Evolutionary conservation across 1,140 invertebrate species (phyloP).

Genomic region (Hyphantria cunea): DNA sequence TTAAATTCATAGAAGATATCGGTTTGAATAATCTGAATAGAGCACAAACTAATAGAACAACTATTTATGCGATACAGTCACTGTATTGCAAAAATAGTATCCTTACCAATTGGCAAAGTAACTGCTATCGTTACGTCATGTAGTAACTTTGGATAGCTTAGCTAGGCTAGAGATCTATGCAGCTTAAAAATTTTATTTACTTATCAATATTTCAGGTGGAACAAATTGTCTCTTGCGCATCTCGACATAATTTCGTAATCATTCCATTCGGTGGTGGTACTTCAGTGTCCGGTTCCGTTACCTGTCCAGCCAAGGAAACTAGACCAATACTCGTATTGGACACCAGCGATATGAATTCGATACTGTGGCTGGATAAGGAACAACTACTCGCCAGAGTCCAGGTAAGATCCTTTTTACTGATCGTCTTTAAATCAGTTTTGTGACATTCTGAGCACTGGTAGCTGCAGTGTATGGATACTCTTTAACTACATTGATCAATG

Average conservation of each 20-base stretch:
- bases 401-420: slow-evolving; percentile 39
- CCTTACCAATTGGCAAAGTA: no score
- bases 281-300: slow-evolving; percentile 95
- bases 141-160: no score
- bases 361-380: slow-evolving; percentile 96
- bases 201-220: slow-evolving; percentile 68
- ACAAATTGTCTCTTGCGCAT: slow-evolving; percentile 90
- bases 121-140: no score
- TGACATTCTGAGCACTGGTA: neutral
- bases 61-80: no score
- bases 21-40: no score
- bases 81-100: no score
- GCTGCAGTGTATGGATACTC: neutral
- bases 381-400: slow-evolving; percentile 83
- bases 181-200: no score
- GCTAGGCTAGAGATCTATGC: no score
- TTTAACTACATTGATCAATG: no score
- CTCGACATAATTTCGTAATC: slow-evolving; percentile 89
- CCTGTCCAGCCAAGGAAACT: slow-evolving; percentile 91
- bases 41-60: no score
- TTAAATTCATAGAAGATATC: no score
- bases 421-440: neutral
- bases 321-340: slow-evolving; percentile 95
- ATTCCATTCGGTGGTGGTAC: slow-evolving; percentile 99
- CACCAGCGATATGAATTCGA: slow-evolving; percentile 97